Conservation (phyloP, 30 jellyfish, hydroid and myxozoan genomes). For the Pelagia noctiluca region DNA sequence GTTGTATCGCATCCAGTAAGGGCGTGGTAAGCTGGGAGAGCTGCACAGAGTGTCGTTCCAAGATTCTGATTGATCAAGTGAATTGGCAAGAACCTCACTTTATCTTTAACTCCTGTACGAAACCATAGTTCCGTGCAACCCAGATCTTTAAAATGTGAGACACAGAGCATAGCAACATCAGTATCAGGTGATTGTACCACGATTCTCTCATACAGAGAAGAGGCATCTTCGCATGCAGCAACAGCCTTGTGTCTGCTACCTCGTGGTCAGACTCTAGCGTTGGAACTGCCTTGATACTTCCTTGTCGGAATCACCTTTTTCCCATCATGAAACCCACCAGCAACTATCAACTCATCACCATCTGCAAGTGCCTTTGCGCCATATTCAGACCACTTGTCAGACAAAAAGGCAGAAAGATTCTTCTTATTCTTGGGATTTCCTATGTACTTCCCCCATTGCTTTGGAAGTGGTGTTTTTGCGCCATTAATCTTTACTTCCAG, state of each 20-base stretch:
- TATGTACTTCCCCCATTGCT: constrained; percentile 18
- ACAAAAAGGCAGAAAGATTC: constrained; percentile 4
- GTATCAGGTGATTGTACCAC: constrained; percentile 10
- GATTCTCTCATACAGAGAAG: neutral
- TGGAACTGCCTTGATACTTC: neutral
- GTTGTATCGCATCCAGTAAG: constrained; percentile 24
- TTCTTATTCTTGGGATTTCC: constrained; percentile 15
- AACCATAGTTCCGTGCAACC: neutral
- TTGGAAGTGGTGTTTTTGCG: constrained; percentile 11
- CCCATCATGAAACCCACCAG: too few relatives aligned
- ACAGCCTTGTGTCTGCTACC: neutral
- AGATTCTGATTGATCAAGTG: constrained; percentile 8
- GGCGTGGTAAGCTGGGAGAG: constrained; percentile 27
- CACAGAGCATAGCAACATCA: constrained; percentile 9
- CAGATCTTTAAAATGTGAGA: constrained; percentile 12
- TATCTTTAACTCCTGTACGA: neutral
- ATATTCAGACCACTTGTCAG: constrained; percentile 10
- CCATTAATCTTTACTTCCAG: neutral
- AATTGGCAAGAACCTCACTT: neutral
- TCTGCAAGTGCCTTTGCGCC: neutral
- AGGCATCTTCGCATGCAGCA: neutral
- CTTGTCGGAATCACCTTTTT: neutral
- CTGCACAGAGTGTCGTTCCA: constrained; percentile 1
- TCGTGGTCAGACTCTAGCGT: neutral
- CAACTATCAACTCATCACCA: neutral